Base-by-base conservation (phyloP, 2,888 invertebrate species). In the Eupithecia subumbrata region DNA sequence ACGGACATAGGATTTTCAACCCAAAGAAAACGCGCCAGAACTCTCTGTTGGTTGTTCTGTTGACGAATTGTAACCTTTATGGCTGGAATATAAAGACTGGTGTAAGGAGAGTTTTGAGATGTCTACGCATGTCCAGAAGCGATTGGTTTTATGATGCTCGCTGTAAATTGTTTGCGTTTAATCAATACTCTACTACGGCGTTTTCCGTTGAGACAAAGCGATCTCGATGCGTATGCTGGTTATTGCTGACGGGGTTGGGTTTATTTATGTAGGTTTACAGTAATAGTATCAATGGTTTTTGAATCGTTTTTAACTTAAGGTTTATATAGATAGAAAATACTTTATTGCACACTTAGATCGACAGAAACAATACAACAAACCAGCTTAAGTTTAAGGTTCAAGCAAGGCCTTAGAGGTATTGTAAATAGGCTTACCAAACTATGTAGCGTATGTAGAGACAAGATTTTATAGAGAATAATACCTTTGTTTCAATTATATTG, bases 91-190 rank as follows among this genome's bases (percentile, higher is more conserved):
- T 87, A 85, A 83, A 82, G 83, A 82, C 79, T 79, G 80, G 80
- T 79, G 82, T 90, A 86, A 85, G 85, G 86, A 82, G 86, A 83
- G 84, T 84, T 85, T 87, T 85, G 82, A 85, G 85, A 86, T 86
- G 86, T 90, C 86, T 91, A 95, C 95, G 95, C 94, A 94, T 94
- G 95, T 94, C 93, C 91, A 84, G 83, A 83, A 84, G 84, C 84
- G 84, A 87, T 87, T 89, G 88, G 86, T 89, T 89, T 89, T 87
- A 87, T 84, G 84, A 85, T 84, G 84, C 84, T 80, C 80, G 74
- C 82, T 83, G 83, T 84, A 84, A 74, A 86, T 84, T 76, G 76
- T 48, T 77, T 64, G 71, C 76, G 78, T 75, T 76, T 70, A 76
- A 78, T 77, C 77, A 48, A 77, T 77, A 77, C 67, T 75, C 82